phyloP scores from a whole-genome alignment of 2,113 vertebrate species.

The Scomber japonicus region DNA sequence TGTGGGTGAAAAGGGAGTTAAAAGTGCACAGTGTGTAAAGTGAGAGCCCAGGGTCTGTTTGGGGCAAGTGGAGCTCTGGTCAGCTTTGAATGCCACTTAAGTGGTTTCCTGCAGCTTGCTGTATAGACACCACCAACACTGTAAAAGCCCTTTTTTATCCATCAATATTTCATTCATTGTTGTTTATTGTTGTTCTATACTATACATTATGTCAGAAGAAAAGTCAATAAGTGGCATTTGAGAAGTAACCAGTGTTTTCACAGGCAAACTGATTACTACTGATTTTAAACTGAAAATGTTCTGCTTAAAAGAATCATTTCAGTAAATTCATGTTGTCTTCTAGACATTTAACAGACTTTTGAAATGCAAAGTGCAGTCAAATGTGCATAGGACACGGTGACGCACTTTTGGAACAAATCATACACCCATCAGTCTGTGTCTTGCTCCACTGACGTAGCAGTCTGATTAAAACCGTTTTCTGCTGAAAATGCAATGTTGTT shows the following conservation, averaged over 20 bases:
- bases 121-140: slow-evolving; percentile 36
- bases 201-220: background rate
- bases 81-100: slow-evolving; percentile 61
- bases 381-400: background rate
- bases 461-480: slow-evolving; percentile 14
- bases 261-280: no score
- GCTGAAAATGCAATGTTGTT: slow-evolving; percentile 21
- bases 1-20: slow-evolving; percentile 51
- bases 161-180: background rate
- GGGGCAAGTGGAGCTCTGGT: slow-evolving; percentile 64
- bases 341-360: background rate
- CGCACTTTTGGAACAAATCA: background rate
- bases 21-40: slow-evolving; percentile 62
- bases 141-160: background rate
- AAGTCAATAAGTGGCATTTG: background rate
- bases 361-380: background rate
- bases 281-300: no score
- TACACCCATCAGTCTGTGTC: background rate
- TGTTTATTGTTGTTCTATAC: background rate
- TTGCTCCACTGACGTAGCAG: slow-evolving; percentile 4
- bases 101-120: slow-evolving; percentile 42
- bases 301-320: no score
- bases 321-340: no score
- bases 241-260: background rate
- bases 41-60: slow-evolving; percentile 67